Evolutionary conservation across 2,797 vertebrate species (phyloP), one percentile per base, ranked within the genome.

Genomic region (Sebastes hopkinsi): DNA sequence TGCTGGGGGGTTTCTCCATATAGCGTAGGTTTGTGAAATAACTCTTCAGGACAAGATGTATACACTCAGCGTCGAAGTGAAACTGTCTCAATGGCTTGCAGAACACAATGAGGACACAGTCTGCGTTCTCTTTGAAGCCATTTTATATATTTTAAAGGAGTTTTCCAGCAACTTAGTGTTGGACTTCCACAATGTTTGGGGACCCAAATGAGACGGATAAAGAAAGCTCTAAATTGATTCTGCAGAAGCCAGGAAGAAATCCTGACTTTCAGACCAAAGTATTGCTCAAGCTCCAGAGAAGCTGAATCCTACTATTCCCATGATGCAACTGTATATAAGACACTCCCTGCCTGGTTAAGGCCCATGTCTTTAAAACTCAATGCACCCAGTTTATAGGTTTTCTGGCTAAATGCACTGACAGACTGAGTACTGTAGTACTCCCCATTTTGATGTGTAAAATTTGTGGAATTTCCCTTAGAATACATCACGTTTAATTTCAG

Each of bases 91-190:
- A 8, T 11, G 23, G 23, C 38, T 66, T 66, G 38, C 23, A 56
- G 36, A 59, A 64, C 8, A 46, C 42, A 6, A 60, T 60, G 29
- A 60, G 25, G 3, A 52, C 69, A 59, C 29, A 20, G 80, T 11
- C 18, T 60, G 58, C 1, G 10, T 60, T 60, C 58, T 30, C 58
- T 65, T 65, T 22, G 34, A 65, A 42, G 36, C 1, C 62, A 62
- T 76, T 82, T 78, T 71, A 77, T 77, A 36, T 77, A 68, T 77
- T 83, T 86, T 81, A 77, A 82, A 77, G 34, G 36, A 73, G 38
- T 30, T 12, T 68, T 38, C 34, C 62, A 25, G 22, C 14, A 23
- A 25, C 38, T 65, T 65, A 65, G 62, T 42, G 5, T 65, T 25
- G 1, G 22, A 42, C 73, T 36, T 76, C 69, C 38, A 83, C 66